Base-by-base conservation (phyloP, 2,113 vertebrate genomes). In the Ophiodon elongatus region DNA sequence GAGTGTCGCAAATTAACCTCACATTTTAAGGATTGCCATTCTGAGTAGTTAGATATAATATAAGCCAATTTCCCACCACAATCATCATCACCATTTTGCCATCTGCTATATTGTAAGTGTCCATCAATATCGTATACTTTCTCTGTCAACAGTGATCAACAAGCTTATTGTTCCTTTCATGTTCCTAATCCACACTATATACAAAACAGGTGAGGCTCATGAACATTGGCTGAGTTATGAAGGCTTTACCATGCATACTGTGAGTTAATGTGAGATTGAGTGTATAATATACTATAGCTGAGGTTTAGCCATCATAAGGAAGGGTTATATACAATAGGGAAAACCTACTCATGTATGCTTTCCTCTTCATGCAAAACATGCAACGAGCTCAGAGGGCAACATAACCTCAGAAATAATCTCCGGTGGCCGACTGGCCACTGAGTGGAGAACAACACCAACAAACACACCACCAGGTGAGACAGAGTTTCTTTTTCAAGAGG, bases 181-280 rank as follows among this genome's bases (percentile, higher is more conserved):
- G 54, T 54, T 62, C 4, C 9, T 29, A n/a, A 33, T 56, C 10
- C 33, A 63, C 14, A 39, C 15, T 14, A 17, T n/a, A 33, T 10
- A 67, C 4, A 73, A 25, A 43, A n/a, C 4, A 11, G 6, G 1
- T 60, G 25, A 52, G 13, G 1, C 33, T 27, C 10, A 56, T 19
- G 43, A 70, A 72, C 8, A 50, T 17, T 43, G 11, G 19, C 19
- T 37, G 35, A 66, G 3, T 21, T 11, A 72, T 19, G 31, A 68
- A 47, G 13, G 70, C 64, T 65, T 87, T 29, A 47, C 10, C 43
- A 85, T 86, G 37, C 21, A 88, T 71, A 45, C 0, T 82, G 27
- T 73, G 35, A 3, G 52, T 56, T 41, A 75, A 14, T 29, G 25
- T 29, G 2, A 67, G 10, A 62, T 3, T 50, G 31, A 60, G 62